Base-by-base conservation (phyloP, 2,113 vertebrate genomes). In the Petromus typicus region DNA sequence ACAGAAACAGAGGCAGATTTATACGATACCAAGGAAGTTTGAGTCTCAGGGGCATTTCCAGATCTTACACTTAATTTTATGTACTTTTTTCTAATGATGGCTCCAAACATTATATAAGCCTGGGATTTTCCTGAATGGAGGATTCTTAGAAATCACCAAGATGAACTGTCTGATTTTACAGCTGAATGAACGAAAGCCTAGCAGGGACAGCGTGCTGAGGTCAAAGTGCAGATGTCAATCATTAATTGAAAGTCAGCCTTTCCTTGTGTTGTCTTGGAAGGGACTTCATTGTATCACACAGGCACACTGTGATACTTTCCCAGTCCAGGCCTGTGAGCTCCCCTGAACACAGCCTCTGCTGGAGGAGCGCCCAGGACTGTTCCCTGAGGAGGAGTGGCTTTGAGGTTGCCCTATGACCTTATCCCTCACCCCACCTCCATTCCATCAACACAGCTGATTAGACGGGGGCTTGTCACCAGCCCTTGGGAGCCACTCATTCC, bases 371-470 rank as follows among this genome's bases (percentile, higher is more conserved):
- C 86, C 84, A 76, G 14, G 66, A 54, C 51, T 71, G 45, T 48
- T 86, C 92, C 73, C 66, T 37, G 71, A 89, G 79, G 51, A 92
- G 69, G 63, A 91, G 48, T 56, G 67, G 78, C 78, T 92, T 75
- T 56, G 61, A 73, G 78, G 89, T 63, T 81, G 67, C 81, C 59
- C 90, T 76, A 54, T 94, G 93, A 95, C 86, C 82, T 61, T 90
- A 66, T 54, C 45, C 91, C 45, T 86, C n/a, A 85, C 37, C 73
- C 48, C 8, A 93, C 20, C 92, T 75, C 92, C 73, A 95, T 90
- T 82, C 95, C 54, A 1, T 96, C 87, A 95, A 75, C 81, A 89
- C 40, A 86, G 90, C 87, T 81, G 90, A 96, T 83, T 63, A 96
- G 95, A 94, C 63, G 75, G 75, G 69, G 80, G 54, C 37, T 79